Conservation (phyloP, 2,888 invertebrate genomes). For the Boloria euphrosyne region DNA sequence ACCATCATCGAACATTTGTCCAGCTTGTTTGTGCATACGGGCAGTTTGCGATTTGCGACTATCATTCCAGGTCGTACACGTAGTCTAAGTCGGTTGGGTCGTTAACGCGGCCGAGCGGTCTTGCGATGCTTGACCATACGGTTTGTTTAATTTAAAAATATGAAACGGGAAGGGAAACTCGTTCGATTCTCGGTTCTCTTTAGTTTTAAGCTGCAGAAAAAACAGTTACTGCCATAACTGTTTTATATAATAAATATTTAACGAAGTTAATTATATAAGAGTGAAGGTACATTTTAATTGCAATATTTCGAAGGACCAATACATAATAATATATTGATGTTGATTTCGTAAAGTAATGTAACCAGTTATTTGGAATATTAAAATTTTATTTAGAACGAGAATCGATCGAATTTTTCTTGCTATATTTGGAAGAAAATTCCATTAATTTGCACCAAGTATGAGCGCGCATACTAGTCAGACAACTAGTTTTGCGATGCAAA, state of each 20-base stretch:
- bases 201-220: not conserved
- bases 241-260: too few relatives aligned
- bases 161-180: slow-evolving; percentile 49
- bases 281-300: slow-evolving; percentile 31
- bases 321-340: not conserved
- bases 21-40: slow-evolving; percentile 41
- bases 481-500: slow-evolving; percentile 23
- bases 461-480: not conserved
- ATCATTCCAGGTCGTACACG: slow-evolving; percentile 73
- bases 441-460: slow-evolving; percentile 25
- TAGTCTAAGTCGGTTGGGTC: slow-evolving; percentile 61
- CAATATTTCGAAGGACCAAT: not conserved
- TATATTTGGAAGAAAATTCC: slow-evolving; percentile 28
- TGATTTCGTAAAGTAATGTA: slow-evolving; percentile 4
- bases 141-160: slow-evolving; percentile 69
- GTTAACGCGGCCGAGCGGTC: slow-evolving; percentile 61
- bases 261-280: slow-evolving; percentile 21
- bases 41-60: slow-evolving; percentile 62
- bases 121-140: slow-evolving; percentile 72
- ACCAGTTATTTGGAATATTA: not conserved
- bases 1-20: slow-evolving; percentile 39
- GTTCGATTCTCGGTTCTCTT: not conserved
- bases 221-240: not conserved
- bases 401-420: slow-evolving; percentile 38
- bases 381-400: slow-evolving; percentile 10